Evolutionary conservation across 2,888 invertebrate species (phyloP).

Genomic region (Vanessa cardui): DNA sequence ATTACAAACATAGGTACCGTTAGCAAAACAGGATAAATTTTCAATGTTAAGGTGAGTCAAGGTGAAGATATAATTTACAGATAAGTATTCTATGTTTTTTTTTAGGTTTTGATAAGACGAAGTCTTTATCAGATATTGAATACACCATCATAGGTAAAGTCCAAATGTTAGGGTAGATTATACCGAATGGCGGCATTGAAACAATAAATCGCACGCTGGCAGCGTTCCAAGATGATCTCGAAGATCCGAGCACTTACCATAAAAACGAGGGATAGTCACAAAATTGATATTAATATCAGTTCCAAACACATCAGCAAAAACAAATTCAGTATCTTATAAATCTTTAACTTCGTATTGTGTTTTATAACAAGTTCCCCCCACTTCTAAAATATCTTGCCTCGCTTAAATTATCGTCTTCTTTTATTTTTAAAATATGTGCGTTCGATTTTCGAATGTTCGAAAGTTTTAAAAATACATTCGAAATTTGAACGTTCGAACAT

Average conservation of each 20-base stretch:
- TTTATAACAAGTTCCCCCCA: too few species aligned
- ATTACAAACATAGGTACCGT: too few species aligned
- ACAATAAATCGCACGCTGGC: conserved; percentile 28
- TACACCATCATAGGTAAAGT: conserved; percentile 1
- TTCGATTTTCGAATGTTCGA: too few species aligned
- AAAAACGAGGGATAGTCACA: conserved; percentile 20
- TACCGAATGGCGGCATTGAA: conserved; percentile 9
- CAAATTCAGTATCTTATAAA: conserved; percentile 15
- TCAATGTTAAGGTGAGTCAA: too few species aligned
- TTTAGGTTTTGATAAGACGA: neutral
- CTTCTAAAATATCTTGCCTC: too few species aligned
- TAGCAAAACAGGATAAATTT: too few species aligned
- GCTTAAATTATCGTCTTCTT: too few species aligned
- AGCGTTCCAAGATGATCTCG: conserved; percentile 14
- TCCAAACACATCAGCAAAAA: conserved; percentile 18
- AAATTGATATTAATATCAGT: conserved; percentile 33
- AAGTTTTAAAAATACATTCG: too few species aligned
- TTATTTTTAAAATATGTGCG: too few species aligned
- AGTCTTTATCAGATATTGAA: neutral
- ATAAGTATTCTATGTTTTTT: neutral
- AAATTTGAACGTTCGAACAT: too few species aligned
- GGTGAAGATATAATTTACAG: neutral
- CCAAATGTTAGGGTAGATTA: conserved; percentile 3
- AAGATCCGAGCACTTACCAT: conserved; percentile 14
- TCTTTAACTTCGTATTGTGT: neutral